phyloP scores from a whole-genome alignment of 2,113 vertebrate genomes.

The Amazona guildingii region DNA sequence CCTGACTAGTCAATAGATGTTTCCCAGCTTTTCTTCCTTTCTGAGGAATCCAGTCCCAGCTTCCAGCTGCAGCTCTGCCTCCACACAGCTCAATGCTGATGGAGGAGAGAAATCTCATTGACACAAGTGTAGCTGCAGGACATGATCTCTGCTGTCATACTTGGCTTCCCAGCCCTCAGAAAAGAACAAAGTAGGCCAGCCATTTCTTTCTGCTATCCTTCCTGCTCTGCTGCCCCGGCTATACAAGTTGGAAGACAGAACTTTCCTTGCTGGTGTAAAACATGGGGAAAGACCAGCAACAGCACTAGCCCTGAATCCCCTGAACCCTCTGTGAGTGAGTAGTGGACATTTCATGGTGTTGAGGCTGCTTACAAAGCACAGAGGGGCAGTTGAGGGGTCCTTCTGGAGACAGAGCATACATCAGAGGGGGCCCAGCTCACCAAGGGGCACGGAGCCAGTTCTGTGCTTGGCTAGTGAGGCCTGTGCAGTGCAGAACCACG shows the following conservation, averaged over 20 bases:
- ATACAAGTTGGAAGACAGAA: not conserved
- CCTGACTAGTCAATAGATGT: not conserved
- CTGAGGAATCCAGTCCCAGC: constrained; percentile 46
- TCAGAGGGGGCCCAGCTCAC: not conserved
- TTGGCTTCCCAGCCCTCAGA: not conserved
- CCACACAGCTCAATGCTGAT: not conserved
- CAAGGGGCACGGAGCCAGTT: not conserved
- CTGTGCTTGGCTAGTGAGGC: not conserved
- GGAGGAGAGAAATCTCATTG: not conserved
- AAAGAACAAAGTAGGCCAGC: not conserved
- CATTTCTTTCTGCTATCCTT: not conserved
- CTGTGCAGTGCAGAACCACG: not conserved
- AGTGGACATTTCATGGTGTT: not conserved
- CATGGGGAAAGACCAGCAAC: not conserved
- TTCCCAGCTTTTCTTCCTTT: constrained; percentile 65
- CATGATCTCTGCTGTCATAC: not conserved
- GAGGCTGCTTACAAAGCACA: not conserved
- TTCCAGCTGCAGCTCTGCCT: constrained; percentile 14
- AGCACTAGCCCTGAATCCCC: not conserved
- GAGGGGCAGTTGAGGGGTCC: not conserved
- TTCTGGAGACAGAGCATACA: not conserved
- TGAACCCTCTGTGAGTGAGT: not conserved
- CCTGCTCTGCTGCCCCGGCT: not conserved
- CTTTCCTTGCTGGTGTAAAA: not conserved
- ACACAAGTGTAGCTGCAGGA: not conserved